A percentile compares a stretch with the other conserved stretches of the same genome.
These are phyloP conservation scores for Ramphastos sulfuratus DNA, from an alignment of 2,113 vertebrate genomes.

Conservation along the genomic window DNA sequence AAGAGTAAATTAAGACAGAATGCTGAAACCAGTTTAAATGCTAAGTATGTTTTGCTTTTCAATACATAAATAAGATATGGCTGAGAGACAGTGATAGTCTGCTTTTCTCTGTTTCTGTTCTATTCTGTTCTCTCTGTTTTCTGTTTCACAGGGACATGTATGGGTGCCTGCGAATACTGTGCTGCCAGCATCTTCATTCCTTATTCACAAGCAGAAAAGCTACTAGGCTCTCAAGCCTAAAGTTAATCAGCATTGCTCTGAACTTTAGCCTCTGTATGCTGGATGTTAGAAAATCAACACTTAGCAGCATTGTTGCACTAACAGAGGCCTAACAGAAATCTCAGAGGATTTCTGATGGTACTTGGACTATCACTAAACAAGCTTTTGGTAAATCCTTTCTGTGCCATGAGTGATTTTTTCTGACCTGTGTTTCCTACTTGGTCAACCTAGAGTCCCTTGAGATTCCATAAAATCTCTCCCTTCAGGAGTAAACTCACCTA, in stretches of 20 bases:
- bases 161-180: not conserved
- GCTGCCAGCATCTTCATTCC: not conserved
- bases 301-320: not conserved
- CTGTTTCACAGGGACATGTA: not conserved
- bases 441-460: not conserved
- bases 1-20: slow-evolving; percentile 58
- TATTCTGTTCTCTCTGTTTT: no score
- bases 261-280: not conserved
- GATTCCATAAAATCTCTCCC: not conserved
- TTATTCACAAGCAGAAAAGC: slow-evolving; percentile 10
- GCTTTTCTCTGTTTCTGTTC: slow-evolving; percentile 2
- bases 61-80: not conserved
- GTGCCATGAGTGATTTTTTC: not conserved
- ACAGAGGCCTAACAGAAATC: not conserved
- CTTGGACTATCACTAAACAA: not conserved
- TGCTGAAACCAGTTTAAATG: not conserved
- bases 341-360: not conserved
- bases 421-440: not conserved
- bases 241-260: not conserved
- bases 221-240: not conserved
- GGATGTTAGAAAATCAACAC: not conserved
- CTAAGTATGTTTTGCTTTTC: not conserved
- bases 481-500: not conserved
- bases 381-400: not conserved
- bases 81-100: not conserved